phyloP scores from a whole-genome alignment of 2,888 invertebrate genomes.

The Schizaphis graminum region DNA sequence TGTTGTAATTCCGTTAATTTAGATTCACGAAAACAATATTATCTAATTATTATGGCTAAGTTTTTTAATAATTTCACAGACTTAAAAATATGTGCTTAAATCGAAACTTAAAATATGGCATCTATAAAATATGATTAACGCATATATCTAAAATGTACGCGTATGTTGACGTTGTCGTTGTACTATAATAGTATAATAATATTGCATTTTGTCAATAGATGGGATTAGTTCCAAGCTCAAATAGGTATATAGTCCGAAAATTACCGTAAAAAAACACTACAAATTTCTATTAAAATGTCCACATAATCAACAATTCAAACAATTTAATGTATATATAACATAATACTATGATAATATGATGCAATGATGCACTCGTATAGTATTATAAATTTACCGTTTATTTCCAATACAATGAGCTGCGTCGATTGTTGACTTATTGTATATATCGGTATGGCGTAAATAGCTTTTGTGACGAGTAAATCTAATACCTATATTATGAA shows the following conservation, averaged over 20 bases:
- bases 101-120: neutral
- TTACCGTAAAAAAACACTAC: neutral
- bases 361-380: neutral
- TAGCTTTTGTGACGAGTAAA: neutral
- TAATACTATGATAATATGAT: neutral
- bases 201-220: neutral
- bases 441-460: neutral
- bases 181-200: neutral
- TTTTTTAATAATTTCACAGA: neutral
- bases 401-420: neutral
- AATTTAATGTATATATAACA: neutral
- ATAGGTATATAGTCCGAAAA: neutral
- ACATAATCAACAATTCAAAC: neutral
- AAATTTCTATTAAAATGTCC: neutral
- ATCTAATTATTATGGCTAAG: neutral
- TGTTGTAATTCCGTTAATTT: neutral
- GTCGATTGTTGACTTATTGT: neutral
- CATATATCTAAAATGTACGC: neutral
- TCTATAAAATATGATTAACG: neutral
- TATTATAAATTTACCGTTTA: neutral
- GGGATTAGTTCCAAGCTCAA: neutral
- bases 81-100: neutral
- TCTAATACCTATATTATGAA: neutral
- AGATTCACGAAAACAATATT: neutral
- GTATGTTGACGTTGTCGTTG: neutral